Evolutionary conservation across 2,797 vertebrate species (phyloP), one percentile per base, ranked within the genome.

Genomic region (Craterocephalus amniculus): DNA sequence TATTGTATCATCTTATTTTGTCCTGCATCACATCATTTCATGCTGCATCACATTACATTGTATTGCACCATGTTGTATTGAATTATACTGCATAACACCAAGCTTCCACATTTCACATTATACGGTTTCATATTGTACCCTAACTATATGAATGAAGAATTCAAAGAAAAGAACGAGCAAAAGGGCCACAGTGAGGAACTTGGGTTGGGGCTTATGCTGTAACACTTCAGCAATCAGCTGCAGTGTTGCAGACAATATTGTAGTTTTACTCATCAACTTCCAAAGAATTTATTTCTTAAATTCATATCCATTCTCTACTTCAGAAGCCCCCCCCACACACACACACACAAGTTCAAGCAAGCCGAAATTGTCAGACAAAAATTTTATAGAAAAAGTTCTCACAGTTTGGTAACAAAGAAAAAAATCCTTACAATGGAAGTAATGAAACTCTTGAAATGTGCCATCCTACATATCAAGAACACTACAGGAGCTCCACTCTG

Each of bases 381-480:
- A 66, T 12, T 4, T 66, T 71, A 66, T 56, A 72, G 76, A 32
- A 74, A 78, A 70, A 36, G 51, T 60, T 58, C 27, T 63, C 0
- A 36, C 0, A 24, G 52, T 29, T 7, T 31, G 48, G 49, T n/a
- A 72, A 77, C 22, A 77, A 72, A 75, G 20, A 12, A 34, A 67
- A 70, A 70, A 75, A 79, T 68, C 58, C 65, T 31, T 32, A 56
- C 56, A 48, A 48, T 40, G 32, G 78, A 69, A 66, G 52, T 13
- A 59, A 83, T 69, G 32, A 70, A n/a, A 58, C 43, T 64, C 71
- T 60, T 7, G 56, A 75, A 72, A 66, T 32, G 45, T 58, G 24
- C 1, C 48, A 35, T 64, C 70, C 71, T 26, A 66, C 45, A 29
- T 62, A 58, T 16, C 38, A 26, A 36, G 63, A 61, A 49, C 66